These are phyloP conservation scores for Charadrius vociferus DNA, from an alignment of 2,113 vertebrate species.

Conservation along the genomic window DNA sequence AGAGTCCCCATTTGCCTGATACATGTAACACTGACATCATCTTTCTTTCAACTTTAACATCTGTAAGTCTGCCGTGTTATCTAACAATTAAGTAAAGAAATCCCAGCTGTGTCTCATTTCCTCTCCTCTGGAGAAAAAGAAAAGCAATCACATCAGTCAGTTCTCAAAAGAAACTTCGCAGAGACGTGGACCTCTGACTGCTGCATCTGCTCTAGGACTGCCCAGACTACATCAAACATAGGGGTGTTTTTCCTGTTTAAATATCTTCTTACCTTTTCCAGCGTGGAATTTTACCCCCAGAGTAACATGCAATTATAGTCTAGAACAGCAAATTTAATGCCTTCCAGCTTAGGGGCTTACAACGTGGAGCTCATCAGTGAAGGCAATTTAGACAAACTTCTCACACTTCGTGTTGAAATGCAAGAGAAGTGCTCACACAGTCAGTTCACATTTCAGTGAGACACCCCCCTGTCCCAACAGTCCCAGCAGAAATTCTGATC, in stretches of 20 bases:
- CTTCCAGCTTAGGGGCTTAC: background rate
- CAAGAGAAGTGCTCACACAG: background rate
- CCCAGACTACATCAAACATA: background rate
- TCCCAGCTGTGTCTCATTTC: background rate
- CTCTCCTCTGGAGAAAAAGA: background rate
- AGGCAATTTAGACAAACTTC: background rate
- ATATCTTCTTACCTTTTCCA: background rate
- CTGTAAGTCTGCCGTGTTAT: background rate
- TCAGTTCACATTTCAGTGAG: background rate
- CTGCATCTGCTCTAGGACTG: background rate
- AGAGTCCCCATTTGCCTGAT: background rate
- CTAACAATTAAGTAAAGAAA: background rate
- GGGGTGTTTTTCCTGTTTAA: background rate
- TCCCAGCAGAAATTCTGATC: background rate
- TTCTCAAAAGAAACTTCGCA: background rate
- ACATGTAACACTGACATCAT: background rate
- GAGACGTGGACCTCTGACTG: background rate
- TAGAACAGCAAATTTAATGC: background rate
- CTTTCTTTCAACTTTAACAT: background rate
- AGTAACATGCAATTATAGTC: background rate
- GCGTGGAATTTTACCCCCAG: background rate
- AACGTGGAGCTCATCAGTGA: background rate
- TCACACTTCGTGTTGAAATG: rapidly evolving
- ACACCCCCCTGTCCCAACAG: background rate
- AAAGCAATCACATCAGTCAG: background rate